Evolutionary conservation across 2,888 invertebrate genomes (phyloP), one percentile per base, ranked within the genome.

Genomic region (Pediacus dermestoides): DNA sequence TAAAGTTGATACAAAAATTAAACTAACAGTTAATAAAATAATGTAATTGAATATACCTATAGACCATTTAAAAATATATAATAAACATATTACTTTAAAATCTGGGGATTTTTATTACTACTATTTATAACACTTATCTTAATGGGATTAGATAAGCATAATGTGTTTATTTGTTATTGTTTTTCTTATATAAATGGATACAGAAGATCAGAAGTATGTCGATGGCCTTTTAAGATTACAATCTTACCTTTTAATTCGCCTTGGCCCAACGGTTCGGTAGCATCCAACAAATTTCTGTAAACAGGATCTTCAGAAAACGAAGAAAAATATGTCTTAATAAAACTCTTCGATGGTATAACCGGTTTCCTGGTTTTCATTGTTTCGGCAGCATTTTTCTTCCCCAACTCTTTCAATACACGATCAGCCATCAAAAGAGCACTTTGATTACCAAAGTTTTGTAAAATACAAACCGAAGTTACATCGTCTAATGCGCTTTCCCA

Each of bases 291-390:
- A 39, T 66, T 59, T 30, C 73, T 71, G 39, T 80, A 74, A 42
- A 92, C 76, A 2, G 93, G 92, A 72, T 94, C 94, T 57, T 85
- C 82, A 38, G 84, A 80, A 68, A 93, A 95, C 7, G 92, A 88
- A 42, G 81, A 79, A 64, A 94, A 85, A 65, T 92, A 95, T 4
- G 86, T 86, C 61, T 81, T 84, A 18, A 94, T 83, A 59, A 90
- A 92, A 68, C 85, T 82, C 49, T 81, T 81, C 0, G 93, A 92
- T 11, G 94, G 92, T 74, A 90, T 79, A 2, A 84, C 72, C 1
- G 88, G 83, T 46, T 77, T 74, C 50, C 81, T 78, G 30, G 73
- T 78, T 30, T 76, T 74, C 55, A 88, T 76, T 3, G 83, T 82
- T 63, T 85, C 83, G n/a, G 80, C 75, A 0, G 88, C 88, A 61